Percentiles rank a stretch among this genome's conserved stretches.
phyloP scores from a whole-genome alignment of 2,888 invertebrate species.

The Apamea monoglypha region DNA sequence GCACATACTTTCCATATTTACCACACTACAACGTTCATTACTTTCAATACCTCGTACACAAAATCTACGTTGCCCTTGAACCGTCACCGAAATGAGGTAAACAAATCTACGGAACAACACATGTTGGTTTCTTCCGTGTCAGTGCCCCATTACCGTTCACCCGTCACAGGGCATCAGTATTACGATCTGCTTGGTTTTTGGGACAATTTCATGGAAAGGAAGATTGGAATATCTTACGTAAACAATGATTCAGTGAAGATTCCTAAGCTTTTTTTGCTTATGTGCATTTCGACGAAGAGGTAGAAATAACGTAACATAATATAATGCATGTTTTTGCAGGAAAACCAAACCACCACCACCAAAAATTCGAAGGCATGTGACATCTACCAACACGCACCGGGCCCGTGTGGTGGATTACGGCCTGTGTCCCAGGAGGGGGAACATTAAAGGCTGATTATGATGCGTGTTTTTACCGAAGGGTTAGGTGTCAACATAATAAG shows the following conservation, averaged over 20 bases:
- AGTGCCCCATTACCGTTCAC: slow-evolving; percentile 42
- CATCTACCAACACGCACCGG: no score
- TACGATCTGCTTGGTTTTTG: slow-evolving; percentile 21
- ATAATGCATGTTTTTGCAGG: no score
- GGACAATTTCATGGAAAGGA: background rate
- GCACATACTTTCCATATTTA: background rate
- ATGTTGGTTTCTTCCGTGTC: slow-evolving; percentile 46
- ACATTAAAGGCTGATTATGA: no score
- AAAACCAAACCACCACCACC: no score
- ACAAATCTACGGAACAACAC: slow-evolving; percentile 38
- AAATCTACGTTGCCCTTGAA: slow-evolving; percentile 22
- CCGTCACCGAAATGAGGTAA: slow-evolving; percentile 18
- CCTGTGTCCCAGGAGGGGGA: no score
- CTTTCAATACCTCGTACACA: slow-evolving; percentile 3
- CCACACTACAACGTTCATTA: background rate
- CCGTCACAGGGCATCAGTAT: slow-evolving; percentile 42
- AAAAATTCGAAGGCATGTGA: no score
- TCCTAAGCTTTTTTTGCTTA: background rate
- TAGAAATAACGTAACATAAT: background rate
- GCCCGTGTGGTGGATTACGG: no score
- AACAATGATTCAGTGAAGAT: background rate
- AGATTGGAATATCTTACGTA: background rate
- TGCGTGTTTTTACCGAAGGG: background rate
- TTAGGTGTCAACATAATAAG: background rate
- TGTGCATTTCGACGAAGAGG: background rate